phyloP scores from a whole-genome alignment of 2,797 vertebrate species.

The Cottoperca gobio region DNA sequence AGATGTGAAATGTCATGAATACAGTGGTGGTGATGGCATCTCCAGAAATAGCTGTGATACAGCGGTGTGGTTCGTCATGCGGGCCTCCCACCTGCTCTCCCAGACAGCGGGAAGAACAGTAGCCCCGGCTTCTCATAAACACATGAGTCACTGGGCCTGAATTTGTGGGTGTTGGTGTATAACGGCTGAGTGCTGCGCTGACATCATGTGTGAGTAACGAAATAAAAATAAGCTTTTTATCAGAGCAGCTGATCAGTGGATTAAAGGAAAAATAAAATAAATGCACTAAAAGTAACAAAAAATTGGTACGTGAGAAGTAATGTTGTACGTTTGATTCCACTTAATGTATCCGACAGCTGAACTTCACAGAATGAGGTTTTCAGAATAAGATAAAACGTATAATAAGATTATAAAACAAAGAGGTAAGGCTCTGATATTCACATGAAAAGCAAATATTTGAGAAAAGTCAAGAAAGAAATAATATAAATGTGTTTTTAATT shows the following conservation, averaged over 20 bases:
- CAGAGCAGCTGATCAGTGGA: constrained; percentile 27
- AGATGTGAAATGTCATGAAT: constrained; percentile 59
- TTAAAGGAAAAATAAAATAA: neutral
- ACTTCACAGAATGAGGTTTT: neutral
- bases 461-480: neutral
- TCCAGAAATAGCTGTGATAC: constrained; percentile 57
- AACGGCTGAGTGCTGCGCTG: constrained; percentile 35
- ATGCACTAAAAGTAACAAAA: neutral
- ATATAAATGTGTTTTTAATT: neutral
- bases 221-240: constrained; percentile 34
- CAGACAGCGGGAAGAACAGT: constrained; percentile 26
- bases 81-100: constrained; percentile 27
- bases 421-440: too few species aligned
- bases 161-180: constrained; percentile 46
- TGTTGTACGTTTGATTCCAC: neutral
- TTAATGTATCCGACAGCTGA: neutral
- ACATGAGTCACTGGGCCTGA: constrained; percentile 60
- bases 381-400: neutral
- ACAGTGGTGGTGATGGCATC: constrained; percentile 21
- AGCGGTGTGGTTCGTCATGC: constrained; percentile 49
- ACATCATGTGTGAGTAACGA: constrained; percentile 57
- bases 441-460: too few species aligned
- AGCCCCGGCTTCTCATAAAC: constrained; percentile 52
- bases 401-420: neutral
- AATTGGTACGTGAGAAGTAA: too few species aligned